Evolutionary conservation across 53 echinoderm and acorn worm genomes (phyloP).

Genomic region (Hippasteria phrygiana): DNA sequence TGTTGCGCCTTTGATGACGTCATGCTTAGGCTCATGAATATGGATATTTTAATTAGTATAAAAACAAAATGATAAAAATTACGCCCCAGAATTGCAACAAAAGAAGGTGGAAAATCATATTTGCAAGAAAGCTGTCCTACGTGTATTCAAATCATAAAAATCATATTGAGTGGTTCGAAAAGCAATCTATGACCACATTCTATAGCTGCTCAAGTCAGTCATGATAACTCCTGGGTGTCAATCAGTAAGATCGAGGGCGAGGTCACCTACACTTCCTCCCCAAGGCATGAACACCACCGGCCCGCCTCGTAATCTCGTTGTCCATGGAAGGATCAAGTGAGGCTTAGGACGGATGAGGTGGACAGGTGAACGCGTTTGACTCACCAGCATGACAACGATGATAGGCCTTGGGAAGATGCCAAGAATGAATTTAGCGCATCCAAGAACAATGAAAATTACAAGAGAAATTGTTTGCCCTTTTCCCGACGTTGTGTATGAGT

Average conservation of each 20-base stretch:
- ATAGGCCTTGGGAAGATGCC: neutral
- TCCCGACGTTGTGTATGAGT: too few species aligned
- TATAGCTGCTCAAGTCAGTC: neutral
- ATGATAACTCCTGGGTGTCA: neutral
- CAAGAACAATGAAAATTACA: neutral
- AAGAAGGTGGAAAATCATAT: too few species aligned
- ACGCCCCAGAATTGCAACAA: too few species aligned
- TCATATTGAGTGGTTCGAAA: too few species aligned
- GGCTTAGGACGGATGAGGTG: neutral
- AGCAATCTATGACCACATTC: too few species aligned
- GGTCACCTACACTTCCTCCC: neutral
- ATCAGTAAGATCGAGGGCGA: neutral
- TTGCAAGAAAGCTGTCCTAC: too few species aligned
- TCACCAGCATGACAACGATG: neutral
- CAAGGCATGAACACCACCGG: neutral
- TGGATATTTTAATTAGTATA: too few species aligned
- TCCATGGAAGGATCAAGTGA: neutral
- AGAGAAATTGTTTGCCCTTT: too few species aligned
- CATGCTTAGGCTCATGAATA: too few species aligned
- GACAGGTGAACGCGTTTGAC: constrained; percentile 1
- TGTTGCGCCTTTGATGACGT: too few species aligned
- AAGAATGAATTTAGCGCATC: neutral
- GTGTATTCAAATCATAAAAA: too few species aligned
- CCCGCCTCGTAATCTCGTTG: neutral
- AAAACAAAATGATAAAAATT: too few species aligned